phyloP scores from a whole-genome alignment of 2,888 invertebrate species.

The Aleiodes testaceus region DNA sequence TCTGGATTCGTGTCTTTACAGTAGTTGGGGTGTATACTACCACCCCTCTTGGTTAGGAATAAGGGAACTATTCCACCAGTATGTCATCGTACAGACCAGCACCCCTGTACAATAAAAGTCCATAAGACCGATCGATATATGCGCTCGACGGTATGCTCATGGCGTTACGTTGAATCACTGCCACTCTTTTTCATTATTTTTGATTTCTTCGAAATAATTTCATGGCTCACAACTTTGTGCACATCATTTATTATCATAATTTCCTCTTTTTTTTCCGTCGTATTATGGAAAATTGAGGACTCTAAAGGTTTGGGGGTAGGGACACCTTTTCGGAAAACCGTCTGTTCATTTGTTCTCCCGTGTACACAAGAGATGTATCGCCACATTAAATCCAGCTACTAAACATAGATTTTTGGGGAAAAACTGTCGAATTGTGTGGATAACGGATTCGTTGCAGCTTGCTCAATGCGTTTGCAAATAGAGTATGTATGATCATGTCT shows the following conservation, averaged over 20 bases:
- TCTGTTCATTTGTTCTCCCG: constrained; percentile 45
- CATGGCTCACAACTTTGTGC: constrained; percentile 9
- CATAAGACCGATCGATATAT: constrained; percentile 66
- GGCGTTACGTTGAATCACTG: constrained; percentile 66
- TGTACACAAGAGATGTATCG: constrained; percentile 65
- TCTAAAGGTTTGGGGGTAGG: constrained; percentile 27
- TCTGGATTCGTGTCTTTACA: constrained; percentile 3
- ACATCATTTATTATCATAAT: constrained; percentile 29
- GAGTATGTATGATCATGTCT: constrained; percentile 64
- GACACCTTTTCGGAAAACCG: constrained; percentile 60
- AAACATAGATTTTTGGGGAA: constrained; percentile 68
- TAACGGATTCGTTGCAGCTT: constrained; percentile 72
- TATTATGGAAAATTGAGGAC: constrained; percentile 25
- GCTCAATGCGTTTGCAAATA: constrained; percentile 71
- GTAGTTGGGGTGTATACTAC: constrained; percentile 2
- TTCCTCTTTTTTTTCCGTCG: not conserved
- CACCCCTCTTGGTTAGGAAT: constrained; percentile 30
- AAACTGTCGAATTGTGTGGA: constrained; percentile 63
- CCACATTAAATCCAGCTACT: constrained; percentile 59
- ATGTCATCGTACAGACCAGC: constrained; percentile 71
- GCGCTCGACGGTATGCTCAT: constrained; percentile 64
- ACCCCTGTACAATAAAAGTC: constrained; percentile 67
- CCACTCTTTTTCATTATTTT: constrained; percentile 1
- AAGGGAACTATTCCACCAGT: constrained; percentile 66
- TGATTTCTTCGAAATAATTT: no score